Base-by-base conservation (phyloP, 1,140 invertebrate genomes). In the Laupala kohalensis region DNA sequence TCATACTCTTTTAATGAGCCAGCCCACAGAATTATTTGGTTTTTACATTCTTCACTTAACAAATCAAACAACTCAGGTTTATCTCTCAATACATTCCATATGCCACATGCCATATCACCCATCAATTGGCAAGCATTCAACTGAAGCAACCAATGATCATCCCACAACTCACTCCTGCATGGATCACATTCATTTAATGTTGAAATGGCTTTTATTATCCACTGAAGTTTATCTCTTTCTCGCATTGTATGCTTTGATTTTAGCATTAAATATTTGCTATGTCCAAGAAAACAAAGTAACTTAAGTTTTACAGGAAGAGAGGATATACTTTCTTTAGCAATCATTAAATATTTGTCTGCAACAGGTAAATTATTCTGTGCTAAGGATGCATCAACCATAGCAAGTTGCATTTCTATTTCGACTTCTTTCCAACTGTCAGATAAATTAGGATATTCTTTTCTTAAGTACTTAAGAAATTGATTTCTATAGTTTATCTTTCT, bases 351-450 rank as follows among this genome's bases (percentile, higher is more conserved):
- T 63, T 78, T 79, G 26, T 78, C 79, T 0, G 81, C 79, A 19
- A 84, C 74, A 26, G 75, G 74, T 72, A 75, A 80, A 72, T 85
- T 83, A 63, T 78, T 77, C 6, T 80, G 77, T 19, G 75, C 67
- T 4, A 84, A 75, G 0, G 84, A 80, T 15, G 77, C 69, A 23
- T 84, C 77, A 3, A 82, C 74, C 5, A 84, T 75, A 53, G 76
- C 76, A 25, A 82, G 71, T 71, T 78, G 75, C 30, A 77, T 69
- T 25, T 72, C 66, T 12, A 76, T 70, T 69, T 76, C 73, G 23
- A 72, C 68, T 6, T 74, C 70, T 25, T 72, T 69, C 69, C 75
- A 37, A 25, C 24, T 30, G 15, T 28, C 23, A n/a, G 29, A 29
- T 13, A 13, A 2, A 53, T 19, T 53, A 27, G 25, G n/a, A 26